Evolutionary conservation across 53 echinoderm and acorn worm genomes (phyloP).

Genomic region (Echinarachnius parma): DNA sequence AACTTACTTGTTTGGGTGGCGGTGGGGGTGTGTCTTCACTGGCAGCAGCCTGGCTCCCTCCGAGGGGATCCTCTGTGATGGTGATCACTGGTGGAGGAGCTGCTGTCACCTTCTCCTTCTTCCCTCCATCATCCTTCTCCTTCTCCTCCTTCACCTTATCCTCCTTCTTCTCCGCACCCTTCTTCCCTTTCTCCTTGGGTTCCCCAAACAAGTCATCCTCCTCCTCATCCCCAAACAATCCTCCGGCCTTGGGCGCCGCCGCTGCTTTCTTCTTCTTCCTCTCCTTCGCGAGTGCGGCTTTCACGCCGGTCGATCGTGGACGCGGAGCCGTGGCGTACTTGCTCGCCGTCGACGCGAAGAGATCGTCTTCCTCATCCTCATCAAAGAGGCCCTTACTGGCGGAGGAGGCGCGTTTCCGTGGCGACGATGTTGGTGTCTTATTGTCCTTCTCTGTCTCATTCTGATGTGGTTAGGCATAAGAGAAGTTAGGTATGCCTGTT

Average conservation of each 20-base stretch:
- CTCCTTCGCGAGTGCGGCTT: slow-evolving; percentile 24
- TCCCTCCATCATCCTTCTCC: slow-evolving; percentile 13
- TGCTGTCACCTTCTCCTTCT: no score
- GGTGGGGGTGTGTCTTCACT: neutral
- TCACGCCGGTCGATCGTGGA: slow-evolving; percentile 26
- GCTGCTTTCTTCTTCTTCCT: slow-evolving; percentile 32
- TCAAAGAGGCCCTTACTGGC: slow-evolving; percentile 45
- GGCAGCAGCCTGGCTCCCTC: no score
- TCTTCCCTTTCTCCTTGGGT: slow-evolving; percentile 17
- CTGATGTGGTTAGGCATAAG: slow-evolving; percentile 68
- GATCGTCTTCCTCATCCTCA: slow-evolving; percentile 61
- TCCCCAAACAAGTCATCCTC: slow-evolving; percentile 71
- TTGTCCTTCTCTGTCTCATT: slow-evolving; percentile 56
- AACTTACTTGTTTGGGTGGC: slow-evolving; percentile 35
- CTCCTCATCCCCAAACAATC: slow-evolving; percentile 49
- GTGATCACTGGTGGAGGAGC: no score
- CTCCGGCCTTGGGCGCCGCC: slow-evolving; percentile 15
- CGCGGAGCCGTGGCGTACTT: neutral
- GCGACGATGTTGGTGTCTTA: slow-evolving; percentile 40
- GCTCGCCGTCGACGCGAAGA: slow-evolving; percentile 42
- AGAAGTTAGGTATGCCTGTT: slow-evolving; percentile 79
- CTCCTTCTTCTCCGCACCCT: slow-evolving; percentile 25
- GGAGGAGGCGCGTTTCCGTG: slow-evolving; percentile 55
- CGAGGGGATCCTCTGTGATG: slow-evolving; percentile 29
- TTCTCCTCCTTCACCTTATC: slow-evolving; percentile 22